phyloP scores from a whole-genome alignment of 2,113 vertebrate genomes.

The Girardinichthys multiradiatus region DNA sequence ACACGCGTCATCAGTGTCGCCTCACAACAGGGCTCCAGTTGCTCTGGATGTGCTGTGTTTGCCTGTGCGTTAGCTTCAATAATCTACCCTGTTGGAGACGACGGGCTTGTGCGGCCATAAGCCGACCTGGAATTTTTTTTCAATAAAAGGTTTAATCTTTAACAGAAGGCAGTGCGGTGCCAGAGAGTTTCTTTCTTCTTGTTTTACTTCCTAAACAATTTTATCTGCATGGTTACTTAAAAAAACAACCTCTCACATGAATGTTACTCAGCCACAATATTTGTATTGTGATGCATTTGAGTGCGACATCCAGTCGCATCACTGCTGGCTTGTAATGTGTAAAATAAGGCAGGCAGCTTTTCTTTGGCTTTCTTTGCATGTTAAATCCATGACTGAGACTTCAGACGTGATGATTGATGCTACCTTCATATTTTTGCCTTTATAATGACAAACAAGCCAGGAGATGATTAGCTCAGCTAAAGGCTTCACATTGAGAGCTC shows the following conservation, averaged over 20 bases:
- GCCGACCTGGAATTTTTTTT: conserved; percentile 86
- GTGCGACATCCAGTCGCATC: background rate
- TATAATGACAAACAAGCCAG: background rate
- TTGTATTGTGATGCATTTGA: conserved; percentile 9
- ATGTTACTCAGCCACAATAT: background rate
- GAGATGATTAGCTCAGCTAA: background rate
- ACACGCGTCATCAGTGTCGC: conserved; percentile 75
- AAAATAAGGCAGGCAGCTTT: background rate
- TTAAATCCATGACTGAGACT: background rate
- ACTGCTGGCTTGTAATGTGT: background rate
- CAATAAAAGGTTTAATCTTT: conserved; percentile 84
- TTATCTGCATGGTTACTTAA: conserved; percentile 2
- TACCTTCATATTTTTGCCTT: background rate
- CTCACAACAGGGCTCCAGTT: conserved; percentile 67
- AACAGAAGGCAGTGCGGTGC: conserved; percentile 71
- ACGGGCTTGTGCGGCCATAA: conserved; percentile 75
- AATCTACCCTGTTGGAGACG: conserved; percentile 72
- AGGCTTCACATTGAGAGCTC: background rate
- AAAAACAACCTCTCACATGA: background rate
- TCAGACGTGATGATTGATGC: background rate
- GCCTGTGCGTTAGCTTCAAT: conserved; percentile 54
- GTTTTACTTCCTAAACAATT: conserved; percentile 23
- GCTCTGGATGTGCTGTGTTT: conserved; percentile 48
- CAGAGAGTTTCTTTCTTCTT: conserved; percentile 21
- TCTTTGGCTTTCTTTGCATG: background rate